phyloP scores from a whole-genome alignment of 2,797 vertebrate genomes.

The Smutsia temminckii region DNA sequence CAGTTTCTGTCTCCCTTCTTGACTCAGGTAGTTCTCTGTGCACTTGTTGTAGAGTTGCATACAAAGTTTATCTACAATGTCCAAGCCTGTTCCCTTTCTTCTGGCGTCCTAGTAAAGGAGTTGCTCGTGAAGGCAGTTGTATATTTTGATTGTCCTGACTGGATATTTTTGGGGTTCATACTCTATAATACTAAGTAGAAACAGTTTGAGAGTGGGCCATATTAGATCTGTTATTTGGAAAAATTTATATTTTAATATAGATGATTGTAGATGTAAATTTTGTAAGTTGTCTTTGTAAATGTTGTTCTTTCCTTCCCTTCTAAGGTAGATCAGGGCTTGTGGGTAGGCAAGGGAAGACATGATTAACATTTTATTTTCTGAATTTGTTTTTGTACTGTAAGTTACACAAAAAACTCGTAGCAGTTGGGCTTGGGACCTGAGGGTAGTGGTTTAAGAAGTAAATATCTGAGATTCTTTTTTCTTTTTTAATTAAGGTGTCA shows the following conservation, averaged over 20 bases:
- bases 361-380: constrained; percentile 21
- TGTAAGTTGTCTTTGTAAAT: constrained; percentile 18
- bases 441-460: constrained; percentile 51
- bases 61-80: not conserved
- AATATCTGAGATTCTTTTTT: constrained; percentile 24
- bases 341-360: not conserved
- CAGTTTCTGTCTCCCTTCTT: not conserved
- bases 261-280: not conserved
- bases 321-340: not conserved
- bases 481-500: too few species aligned
- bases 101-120: not conserved
- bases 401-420: constrained; percentile 22
- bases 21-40: not conserved
- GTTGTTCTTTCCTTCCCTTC: not conserved
- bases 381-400: not conserved
- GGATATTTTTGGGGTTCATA: not conserved
- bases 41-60: not conserved
- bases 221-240: not conserved
- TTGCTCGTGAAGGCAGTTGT: not conserved
- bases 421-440: not conserved
- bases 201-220: not conserved
- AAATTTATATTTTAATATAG: not conserved
- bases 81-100: not conserved
- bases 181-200: not conserved
- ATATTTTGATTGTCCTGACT: not conserved